These are phyloP conservation scores for Pelecanus crispus DNA, from an alignment of 2,113 vertebrate genomes.

Conservation along the genomic window DNA sequence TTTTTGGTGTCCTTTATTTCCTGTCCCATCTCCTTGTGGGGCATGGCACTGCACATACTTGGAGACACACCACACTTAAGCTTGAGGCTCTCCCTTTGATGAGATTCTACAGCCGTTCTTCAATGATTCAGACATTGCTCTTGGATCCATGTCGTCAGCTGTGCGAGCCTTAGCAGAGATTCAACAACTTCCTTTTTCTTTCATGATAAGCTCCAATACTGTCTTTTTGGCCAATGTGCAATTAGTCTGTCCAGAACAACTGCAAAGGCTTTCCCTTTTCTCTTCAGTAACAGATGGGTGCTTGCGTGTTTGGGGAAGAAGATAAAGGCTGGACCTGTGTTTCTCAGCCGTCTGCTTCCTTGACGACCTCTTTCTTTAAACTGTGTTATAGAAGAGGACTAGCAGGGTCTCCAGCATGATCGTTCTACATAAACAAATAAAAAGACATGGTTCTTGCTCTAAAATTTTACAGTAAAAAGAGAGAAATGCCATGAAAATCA, in stretches of 20 bases:
- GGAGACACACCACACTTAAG: background rate
- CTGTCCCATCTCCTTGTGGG: background rate
- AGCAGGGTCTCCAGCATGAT: background rate
- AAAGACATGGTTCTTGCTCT: background rate
- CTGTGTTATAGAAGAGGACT: background rate
- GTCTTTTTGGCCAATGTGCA: background rate
- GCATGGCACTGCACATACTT: fast-evolving
- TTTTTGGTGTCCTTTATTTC: background rate
- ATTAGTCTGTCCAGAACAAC: background rate
- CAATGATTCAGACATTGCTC: background rate
- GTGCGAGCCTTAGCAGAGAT: background rate
- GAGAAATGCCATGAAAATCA: background rate
- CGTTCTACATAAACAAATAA: background rate
- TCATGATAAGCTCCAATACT: background rate
- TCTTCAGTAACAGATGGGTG: background rate
- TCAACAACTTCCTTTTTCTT: background rate
- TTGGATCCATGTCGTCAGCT: background rate
- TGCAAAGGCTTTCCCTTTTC: background rate
- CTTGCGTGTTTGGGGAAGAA: background rate
- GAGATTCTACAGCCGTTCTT: background rate
- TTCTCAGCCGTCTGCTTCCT: constrained; percentile 11
- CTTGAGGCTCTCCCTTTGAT: background rate
- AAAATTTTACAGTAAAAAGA: background rate
- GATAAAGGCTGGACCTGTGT: background rate
- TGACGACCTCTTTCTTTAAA: background rate